Percentiles rank a stretch among this genome's conserved stretches.
Evolutionary conservation across 2,888 invertebrate genomes (phyloP).

Genomic region (Schizotus pectinicornis): DNA sequence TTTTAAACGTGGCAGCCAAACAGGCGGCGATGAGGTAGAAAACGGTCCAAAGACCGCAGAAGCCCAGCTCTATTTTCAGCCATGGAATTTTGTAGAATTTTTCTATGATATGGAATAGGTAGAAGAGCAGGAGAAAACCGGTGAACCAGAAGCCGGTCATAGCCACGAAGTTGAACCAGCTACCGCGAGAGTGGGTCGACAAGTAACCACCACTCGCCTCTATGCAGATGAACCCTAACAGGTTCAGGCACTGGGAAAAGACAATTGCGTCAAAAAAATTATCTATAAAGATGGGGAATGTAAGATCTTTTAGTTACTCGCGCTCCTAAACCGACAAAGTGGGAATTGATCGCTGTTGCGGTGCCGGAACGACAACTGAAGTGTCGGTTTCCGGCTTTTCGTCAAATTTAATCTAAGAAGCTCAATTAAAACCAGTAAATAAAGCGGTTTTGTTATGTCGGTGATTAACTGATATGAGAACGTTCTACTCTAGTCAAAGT

Average conservation of each 20-base stretch:
- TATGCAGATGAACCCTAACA: slow-evolving; percentile 83
- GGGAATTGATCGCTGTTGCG: too few relatives aligned
- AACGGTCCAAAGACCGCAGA: slow-evolving; percentile 74
- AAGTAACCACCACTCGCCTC: slow-evolving; percentile 59
- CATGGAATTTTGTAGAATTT: slow-evolving; percentile 85
- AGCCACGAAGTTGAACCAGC: slow-evolving; percentile 79
- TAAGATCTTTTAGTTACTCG: background rate
- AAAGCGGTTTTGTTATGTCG: too few relatives aligned
- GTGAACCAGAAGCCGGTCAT: slow-evolving; percentile 89
- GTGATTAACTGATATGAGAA: too few relatives aligned
- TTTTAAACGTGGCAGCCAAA: slow-evolving; percentile 67
- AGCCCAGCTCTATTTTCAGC: slow-evolving; percentile 81
- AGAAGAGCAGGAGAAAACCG: slow-evolving; percentile 76
- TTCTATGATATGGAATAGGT: slow-evolving; percentile 86
- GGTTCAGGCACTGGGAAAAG: slow-evolving; percentile 67
- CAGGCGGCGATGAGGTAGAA: slow-evolving; percentile 79
- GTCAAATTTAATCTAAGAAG: too few relatives aligned
- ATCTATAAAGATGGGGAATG: background rate
- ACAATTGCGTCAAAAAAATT: slow-evolving; percentile 22
- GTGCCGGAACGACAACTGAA: too few relatives aligned
- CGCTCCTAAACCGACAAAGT: too few relatives aligned
- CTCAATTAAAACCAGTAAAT: too few relatives aligned
- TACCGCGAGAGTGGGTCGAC: slow-evolving; percentile 63
- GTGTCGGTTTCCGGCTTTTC: too few relatives aligned
- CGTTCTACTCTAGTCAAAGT: too few relatives aligned